phyloP scores from a whole-genome alignment of 2,888 invertebrate species.

The Noctua pronuba region DNA sequence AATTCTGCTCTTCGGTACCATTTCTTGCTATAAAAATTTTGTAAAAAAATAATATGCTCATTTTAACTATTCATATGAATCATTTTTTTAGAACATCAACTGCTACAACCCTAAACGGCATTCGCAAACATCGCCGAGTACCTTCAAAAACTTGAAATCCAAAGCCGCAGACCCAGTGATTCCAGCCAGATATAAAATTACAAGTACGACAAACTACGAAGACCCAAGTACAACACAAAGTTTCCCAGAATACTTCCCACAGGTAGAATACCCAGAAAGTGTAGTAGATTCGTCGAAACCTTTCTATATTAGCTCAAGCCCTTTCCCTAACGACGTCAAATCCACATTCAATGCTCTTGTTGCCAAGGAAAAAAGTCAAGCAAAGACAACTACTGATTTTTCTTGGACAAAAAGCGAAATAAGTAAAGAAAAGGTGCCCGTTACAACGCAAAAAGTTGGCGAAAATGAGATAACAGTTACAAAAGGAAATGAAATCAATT shows the following conservation, averaged over 20 bases:
- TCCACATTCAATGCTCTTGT: constrained; percentile 67
- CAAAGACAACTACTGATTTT: constrained; percentile 36
- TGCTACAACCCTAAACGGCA: constrained; percentile 61
- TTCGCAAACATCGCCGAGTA: constrained; percentile 45
- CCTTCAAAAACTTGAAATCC: constrained; percentile 47
- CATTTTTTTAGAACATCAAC: constrained; percentile 63
- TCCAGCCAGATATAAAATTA: constrained; percentile 66
- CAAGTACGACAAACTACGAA: constrained; percentile 57
- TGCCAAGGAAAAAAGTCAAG: constrained; percentile 36
- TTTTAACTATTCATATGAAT: background rate
- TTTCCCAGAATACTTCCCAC: constrained; percentile 71
- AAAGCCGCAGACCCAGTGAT: constrained; percentile 56
- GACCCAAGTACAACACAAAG: constrained; percentile 38
- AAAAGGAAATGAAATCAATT: constrained; percentile 40
- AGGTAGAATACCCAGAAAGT: constrained; percentile 74
- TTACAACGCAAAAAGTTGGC: constrained; percentile 12
- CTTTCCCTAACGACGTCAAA: constrained; percentile 78
- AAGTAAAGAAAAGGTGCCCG: constrained; percentile 25
- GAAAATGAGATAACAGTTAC: constrained; percentile 23
- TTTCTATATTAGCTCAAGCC: constrained; percentile 74
- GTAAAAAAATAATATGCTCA: background rate
- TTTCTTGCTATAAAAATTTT: background rate
- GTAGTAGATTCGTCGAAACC: constrained; percentile 76
- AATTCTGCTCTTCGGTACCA: background rate
- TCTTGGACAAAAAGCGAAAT: constrained; percentile 22